These are phyloP conservation scores for Dicyrtoma fusca DNA, from an alignment of 2,888 invertebrate genomes.

Conservation along the genomic window DNA sequence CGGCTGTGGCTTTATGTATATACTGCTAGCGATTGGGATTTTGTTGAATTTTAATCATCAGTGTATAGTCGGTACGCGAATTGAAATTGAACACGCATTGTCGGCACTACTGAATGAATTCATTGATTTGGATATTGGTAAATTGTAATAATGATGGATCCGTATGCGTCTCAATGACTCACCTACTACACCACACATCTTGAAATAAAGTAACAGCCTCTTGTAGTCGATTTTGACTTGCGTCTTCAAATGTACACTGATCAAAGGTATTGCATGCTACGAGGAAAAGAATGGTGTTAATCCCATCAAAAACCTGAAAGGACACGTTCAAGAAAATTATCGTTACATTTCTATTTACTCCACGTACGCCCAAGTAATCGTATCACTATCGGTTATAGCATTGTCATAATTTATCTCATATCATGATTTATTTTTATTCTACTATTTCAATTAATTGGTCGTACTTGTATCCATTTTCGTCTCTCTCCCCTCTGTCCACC, in stretches of 20 bases:
- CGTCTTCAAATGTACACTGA: slow-evolving; percentile 73
- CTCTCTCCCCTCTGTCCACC: slow-evolving; percentile 81
- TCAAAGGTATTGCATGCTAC: slow-evolving; percentile 82
- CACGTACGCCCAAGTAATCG: no score
- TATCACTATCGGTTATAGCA: no score
- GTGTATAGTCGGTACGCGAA: no score
- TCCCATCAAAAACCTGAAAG: slow-evolving; percentile 75
- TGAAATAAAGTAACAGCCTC: slow-evolving; percentile 75
- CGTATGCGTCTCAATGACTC: slow-evolving; percentile 32
- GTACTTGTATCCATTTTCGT: slow-evolving; percentile 78
- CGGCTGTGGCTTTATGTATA: no score
- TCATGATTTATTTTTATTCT: not conserved
- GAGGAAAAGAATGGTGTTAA: slow-evolving; percentile 78
- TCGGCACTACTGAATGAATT: not conserved
- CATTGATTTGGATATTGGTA: not conserved
- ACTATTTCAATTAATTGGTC: not conserved
- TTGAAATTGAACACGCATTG: no score
- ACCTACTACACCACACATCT: slow-evolving; percentile 78
- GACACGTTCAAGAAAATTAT: slow-evolving; percentile 1
- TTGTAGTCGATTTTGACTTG: slow-evolving; percentile 69
- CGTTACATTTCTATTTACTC: not conserved
- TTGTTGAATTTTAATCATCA: slow-evolving; percentile 1
- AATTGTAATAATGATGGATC: not conserved
- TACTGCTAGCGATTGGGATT: no score
- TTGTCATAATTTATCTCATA: no score